Percentiles rank a stretch among this genome's conserved stretches.
phyloP scores from a whole-genome alignment of 2,888 invertebrate species.

The Drosophila leonis region DNA sequence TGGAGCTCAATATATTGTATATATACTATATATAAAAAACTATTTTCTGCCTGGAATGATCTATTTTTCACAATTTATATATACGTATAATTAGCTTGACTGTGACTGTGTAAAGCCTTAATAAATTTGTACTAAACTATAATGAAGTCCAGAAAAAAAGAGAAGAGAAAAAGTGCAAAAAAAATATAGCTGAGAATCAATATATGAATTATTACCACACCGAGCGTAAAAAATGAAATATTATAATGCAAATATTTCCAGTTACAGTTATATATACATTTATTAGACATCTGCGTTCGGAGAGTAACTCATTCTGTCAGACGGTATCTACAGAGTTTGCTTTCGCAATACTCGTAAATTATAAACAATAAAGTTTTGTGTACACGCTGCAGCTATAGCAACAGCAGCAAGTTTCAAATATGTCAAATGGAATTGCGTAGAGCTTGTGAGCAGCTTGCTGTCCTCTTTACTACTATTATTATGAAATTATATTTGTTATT shows the following conservation, averaged over 20 bases:
- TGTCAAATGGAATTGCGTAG: conserved; percentile 34
- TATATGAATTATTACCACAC: not conserved
- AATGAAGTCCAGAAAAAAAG: not conserved
- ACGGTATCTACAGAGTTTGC: conserved; percentile 20
- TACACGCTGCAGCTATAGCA: conserved; percentile 2
- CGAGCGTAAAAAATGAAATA: conserved; percentile 3
- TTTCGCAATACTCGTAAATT: conserved; percentile 27
- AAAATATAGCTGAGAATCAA: not conserved
- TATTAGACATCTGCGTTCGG: not conserved
- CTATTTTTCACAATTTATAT: not conserved
- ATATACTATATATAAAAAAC: too few relatives aligned
- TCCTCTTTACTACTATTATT: conserved; percentile 5
- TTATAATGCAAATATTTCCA: not conserved
- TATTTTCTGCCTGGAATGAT: too few relatives aligned
- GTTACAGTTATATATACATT: not conserved
- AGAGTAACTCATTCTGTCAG: conserved; percentile 11
- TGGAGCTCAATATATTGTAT: not conserved
- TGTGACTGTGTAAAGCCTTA: not conserved
- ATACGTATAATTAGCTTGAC: not conserved
- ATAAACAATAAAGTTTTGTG: conserved; percentile 23
- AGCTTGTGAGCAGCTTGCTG: conserved; percentile 20
- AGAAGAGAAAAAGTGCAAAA: not conserved
- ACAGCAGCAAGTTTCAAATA: conserved; percentile 16
- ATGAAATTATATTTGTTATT: conserved; percentile 8
- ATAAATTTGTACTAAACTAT: not conserved